Conservation (phyloP, 2,888 invertebrate genomes). For the Cremastobaeus sp. region DNA sequence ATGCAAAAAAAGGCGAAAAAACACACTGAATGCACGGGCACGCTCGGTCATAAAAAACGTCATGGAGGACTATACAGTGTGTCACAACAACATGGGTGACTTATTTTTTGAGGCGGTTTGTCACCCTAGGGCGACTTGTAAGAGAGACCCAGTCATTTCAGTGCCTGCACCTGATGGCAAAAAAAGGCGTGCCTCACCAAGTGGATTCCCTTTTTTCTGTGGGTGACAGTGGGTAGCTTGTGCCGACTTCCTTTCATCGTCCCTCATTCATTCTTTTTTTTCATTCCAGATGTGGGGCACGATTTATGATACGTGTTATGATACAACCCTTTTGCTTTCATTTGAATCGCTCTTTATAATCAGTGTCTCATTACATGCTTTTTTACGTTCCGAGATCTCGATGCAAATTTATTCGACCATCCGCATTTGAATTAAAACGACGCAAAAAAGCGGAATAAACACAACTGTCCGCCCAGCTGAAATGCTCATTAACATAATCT, state of each 20-base stretch:
- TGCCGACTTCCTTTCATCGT: slow-evolving; percentile 49
- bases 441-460: neutral
- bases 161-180: slow-evolving; percentile 60
- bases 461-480: slow-evolving; percentile 25
- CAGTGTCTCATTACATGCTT: slow-evolving; percentile 49
- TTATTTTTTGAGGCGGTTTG: slow-evolving; percentile 50
- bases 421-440: slow-evolving; percentile 30
- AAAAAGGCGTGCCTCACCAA: slow-evolving; percentile 54
- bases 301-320: slow-evolving; percentile 53
- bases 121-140: slow-evolving; percentile 50
- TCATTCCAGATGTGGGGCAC: slow-evolving; percentile 48
- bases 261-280: slow-evolving; percentile 45
- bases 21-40: neutral
- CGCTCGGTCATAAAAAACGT: slow-evolving; percentile 25
- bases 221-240: slow-evolving; percentile 40
- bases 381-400: slow-evolving; percentile 25
- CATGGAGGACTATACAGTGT: slow-evolving; percentile 37
- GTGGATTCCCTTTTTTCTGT: slow-evolving; percentile 49
- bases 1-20: slow-evolving; percentile 29
- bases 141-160: slow-evolving; percentile 54
- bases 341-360: slow-evolving; percentile 45
- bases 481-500: slow-evolving; percentile 44
- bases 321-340: slow-evolving; percentile 51
- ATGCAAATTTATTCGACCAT: slow-evolving; percentile 28
- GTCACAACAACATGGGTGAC: slow-evolving; percentile 54